A percentile compares a stretch with the other conserved stretches of the same genome.
phyloP scores from a whole-genome alignment of 1,140 invertebrate species.

The Ceratina calcarata region DNA sequence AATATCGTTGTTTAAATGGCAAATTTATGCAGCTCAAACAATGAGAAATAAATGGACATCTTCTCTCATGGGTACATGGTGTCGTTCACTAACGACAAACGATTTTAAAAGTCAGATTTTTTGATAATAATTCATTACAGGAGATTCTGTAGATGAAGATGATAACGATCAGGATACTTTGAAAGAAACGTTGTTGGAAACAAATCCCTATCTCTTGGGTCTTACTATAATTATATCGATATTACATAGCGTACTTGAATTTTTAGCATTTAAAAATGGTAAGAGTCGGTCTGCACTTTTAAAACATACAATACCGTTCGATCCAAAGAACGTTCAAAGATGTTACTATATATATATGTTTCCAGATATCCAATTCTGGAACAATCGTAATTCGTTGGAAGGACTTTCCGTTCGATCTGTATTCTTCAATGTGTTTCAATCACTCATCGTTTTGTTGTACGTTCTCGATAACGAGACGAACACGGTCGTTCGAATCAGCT shows the following conservation, averaged over 20 bases:
- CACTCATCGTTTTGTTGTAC: conserved; percentile 95
- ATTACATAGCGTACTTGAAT: conserved; percentile 98
- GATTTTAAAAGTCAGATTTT: not conserved
- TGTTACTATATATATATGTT: conserved; percentile 55
- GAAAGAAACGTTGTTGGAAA: conserved; percentile 98
- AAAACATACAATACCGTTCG: conserved; percentile 1
- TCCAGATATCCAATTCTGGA: conserved; percentile 99
- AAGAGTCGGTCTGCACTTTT: conserved; percentile 57
- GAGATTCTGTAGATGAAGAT: conserved; percentile 83
- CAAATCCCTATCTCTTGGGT: conserved; percentile 96
- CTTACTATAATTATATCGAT: conserved; percentile 96
- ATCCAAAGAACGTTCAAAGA: not conserved
- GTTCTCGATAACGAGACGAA: conserved; percentile 99
- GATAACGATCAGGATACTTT: conserved; percentile 98
- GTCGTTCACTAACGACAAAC: conserved; percentile 17
- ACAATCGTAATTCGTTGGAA: conserved; percentile 97
- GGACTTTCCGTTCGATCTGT: conserved; percentile 98
- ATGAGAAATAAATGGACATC: conserved; percentile 90
- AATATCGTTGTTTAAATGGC: conserved; percentile 97
- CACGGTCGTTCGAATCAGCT: conserved; percentile 95
- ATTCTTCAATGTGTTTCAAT: conserved; percentile 99
- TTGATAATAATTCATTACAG: conserved; percentile 53
- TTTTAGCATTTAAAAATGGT: conserved; percentile 99
- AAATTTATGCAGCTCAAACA: conserved; percentile 96
- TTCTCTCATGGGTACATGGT: conserved; percentile 71